Percentiles rank a stretch among this genome's conserved stretches.
phyloP scores from a whole-genome alignment of 1,140 invertebrate genomes.

The Pantala flavescens region DNA sequence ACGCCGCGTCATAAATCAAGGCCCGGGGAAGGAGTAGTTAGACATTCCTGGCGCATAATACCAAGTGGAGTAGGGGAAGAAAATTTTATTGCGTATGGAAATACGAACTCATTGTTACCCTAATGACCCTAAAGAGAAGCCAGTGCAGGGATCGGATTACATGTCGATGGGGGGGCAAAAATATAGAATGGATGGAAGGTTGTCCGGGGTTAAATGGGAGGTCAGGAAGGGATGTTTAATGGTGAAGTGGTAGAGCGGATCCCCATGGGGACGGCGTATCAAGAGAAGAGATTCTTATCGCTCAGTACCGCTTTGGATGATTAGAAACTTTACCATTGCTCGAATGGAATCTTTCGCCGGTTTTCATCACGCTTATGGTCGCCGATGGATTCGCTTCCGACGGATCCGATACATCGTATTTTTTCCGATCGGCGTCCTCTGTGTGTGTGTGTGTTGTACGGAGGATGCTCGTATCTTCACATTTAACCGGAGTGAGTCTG shows the following conservation, averaged over 20 bases:
- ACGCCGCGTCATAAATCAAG: neutral
- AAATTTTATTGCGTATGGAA: conserved; percentile 10
- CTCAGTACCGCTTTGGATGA: neutral
- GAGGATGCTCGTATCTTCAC: no score
- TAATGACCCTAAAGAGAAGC: neutral
- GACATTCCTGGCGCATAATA: no score
- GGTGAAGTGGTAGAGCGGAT: neutral
- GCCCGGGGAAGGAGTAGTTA: neutral
- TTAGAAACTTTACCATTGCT: no score
- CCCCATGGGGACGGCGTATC: neutral
- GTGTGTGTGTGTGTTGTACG: no score
- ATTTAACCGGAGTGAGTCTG: no score
- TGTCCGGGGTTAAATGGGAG: neutral
- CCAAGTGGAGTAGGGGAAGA: neutral
- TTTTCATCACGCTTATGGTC: no score
- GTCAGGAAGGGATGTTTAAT: neutral
- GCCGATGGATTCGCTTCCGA: no score
- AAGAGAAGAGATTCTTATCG: neutral
- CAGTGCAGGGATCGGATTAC: neutral
- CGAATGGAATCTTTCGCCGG: no score
- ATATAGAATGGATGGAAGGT: neutral
- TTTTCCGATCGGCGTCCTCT: no score
- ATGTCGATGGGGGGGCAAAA: neutral
- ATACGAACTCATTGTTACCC: neutral
- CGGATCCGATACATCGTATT: no score